Conservation (phyloP, 2,888 invertebrate species). For the Thysanoteuthis rhombus region DNA sequence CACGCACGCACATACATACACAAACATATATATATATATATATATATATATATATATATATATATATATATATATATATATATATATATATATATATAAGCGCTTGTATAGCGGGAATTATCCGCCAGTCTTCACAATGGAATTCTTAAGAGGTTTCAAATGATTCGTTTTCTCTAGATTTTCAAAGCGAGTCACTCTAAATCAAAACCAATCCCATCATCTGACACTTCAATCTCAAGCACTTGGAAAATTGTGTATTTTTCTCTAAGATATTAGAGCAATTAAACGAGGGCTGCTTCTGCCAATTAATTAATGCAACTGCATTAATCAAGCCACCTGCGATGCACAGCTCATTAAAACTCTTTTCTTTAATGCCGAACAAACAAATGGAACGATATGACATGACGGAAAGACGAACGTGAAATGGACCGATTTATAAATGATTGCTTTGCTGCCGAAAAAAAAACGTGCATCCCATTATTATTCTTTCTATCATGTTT, state of each 20-base stretch:
- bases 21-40: too few relatives aligned
- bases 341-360: neutral
- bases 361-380: neutral
- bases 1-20: too few relatives aligned
- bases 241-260: neutral
- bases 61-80: neutral
- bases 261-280: neutral
- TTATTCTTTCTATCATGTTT: too few relatives aligned
- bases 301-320: neutral
- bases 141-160: neutral
- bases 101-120: neutral
- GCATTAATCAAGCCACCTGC: conserved; percentile 12
- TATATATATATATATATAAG: neutral
- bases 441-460: neutral
- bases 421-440: neutral
- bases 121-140: neutral
- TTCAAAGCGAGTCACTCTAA: neutral
- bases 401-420: neutral
- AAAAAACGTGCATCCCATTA: too few relatives aligned
- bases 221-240: neutral
- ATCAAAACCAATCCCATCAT: neutral
- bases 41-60: too few relatives aligned
- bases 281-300: neutral
- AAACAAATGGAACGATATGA: neutral
- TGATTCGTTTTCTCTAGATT: neutral